Base-by-base conservation (phyloP, 2,888 invertebrate species). In the Drosophila prolongata region DNA sequence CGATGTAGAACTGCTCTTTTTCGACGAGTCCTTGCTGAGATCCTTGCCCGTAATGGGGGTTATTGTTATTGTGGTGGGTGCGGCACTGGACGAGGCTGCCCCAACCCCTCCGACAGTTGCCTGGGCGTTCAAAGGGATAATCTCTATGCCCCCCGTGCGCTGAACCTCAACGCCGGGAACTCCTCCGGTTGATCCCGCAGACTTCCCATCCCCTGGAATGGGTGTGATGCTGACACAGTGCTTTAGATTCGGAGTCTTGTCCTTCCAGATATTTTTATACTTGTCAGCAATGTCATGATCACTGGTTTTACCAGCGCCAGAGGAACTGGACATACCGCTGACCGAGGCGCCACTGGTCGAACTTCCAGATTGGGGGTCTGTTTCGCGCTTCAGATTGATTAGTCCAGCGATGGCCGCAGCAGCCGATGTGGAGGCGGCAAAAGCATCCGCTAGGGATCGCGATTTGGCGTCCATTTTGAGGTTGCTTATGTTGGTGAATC, bases 21-120 rank as follows among this genome's bases (percentile, higher is more conserved):
- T 85, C 1, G 52, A 42, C 0, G 65, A 44, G 3, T 76, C 78
- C 49, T 89, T 82, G 8, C 53, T 37, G 1, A 64, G 8, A 6
- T 82, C 82, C 19, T 85, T 89, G 10, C 74, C 69, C 46, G 90
- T 91, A 43, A 97, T 97, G 3, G 97, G 96, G 0, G 97, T 97
- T 61, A 97, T 97, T 0, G 97, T 97, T 65, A 97, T 96, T 1
- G 97, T 96, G 87, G 96, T 96, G 10, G 96, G 95, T 16, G 89
- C 72, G 34, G 95, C 93, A 6, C 95, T 94, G 0, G 95, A 30
- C 4, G 65, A 92, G 9, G 95, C 92, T 34, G 58, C 47, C n/a
- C 30, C 40, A 1, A 64, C 54, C 13, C 57, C 47, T 5, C 56
- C 69, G 9, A 34, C 46, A 56, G 64, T 46, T 9, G 44, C 37